These are phyloP conservation scores for Echiichthys vipera DNA, from an alignment of 2,797 vertebrate species.

Conservation along the genomic window DNA sequence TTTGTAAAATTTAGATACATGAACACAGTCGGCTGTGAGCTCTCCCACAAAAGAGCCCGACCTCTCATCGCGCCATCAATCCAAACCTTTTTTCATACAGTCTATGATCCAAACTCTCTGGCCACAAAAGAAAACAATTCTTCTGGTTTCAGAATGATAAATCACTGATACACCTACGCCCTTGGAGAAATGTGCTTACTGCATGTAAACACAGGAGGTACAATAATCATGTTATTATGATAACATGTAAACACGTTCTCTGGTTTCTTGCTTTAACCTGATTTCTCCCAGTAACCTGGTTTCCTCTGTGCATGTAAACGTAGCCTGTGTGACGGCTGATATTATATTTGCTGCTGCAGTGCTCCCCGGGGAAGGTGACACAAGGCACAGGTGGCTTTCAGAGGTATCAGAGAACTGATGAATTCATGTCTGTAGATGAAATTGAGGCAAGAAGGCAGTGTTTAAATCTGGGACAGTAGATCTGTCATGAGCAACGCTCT, in stretches of 20 bases:
- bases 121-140: not conserved
- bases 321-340: slow-evolving; percentile 17
- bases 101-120: not conserved
- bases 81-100: too few species aligned
- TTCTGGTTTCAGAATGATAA: not conserved
- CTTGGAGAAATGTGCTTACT: slow-evolving; percentile 7
- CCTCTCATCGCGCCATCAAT: not conserved
- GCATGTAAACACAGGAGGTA: slow-evolving; percentile 7
- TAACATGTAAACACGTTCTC: not conserved
- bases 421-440: slow-evolving; percentile 43
- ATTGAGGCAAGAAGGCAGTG: slow-evolving; percentile 15
- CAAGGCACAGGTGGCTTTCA: slow-evolving; percentile 53
- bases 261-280: slow-evolving; percentile 34
- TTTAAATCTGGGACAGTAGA: slow-evolving; percentile 37
- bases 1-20: slow-evolving; percentile 2
- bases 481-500: slow-evolving; percentile 12
- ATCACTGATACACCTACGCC: not conserved
- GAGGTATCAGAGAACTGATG: slow-evolving; percentile 35
- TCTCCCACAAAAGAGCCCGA: not conserved
- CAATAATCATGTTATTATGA: not conserved
- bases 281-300: slow-evolving; percentile 32
- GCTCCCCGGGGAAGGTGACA: slow-evolving; percentile 41
- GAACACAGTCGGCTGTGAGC: not conserved
- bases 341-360: slow-evolving; percentile 37
- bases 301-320: slow-evolving; percentile 31